phyloP scores from a whole-genome alignment of 1,140 invertebrate genomes.

The Zaprionus vittiger region DNA sequence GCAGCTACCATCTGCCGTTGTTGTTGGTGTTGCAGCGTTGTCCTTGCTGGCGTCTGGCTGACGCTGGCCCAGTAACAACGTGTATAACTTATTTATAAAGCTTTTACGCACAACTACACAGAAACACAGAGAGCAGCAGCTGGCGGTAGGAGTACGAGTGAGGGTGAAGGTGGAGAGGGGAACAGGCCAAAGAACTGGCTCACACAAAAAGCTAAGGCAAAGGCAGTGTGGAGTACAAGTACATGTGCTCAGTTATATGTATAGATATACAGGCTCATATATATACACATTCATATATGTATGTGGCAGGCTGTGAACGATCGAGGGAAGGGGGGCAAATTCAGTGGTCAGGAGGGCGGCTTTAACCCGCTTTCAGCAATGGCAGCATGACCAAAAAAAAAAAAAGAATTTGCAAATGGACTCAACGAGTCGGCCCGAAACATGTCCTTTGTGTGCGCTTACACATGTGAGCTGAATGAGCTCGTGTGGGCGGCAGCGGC shows the following conservation, averaged over 20 bases:
- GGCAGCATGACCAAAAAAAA: slow-evolving; percentile 45
- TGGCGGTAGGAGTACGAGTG: neutral
- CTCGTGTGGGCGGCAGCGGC: slow-evolving; percentile 1
- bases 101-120: slow-evolving; percentile 80
- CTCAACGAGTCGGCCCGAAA: slow-evolving; percentile 57
- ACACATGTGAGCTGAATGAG: slow-evolving; percentile 61
- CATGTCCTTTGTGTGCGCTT: slow-evolving; percentile 79
- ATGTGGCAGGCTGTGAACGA: neutral
- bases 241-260: slow-evolving; percentile 9
- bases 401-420: slow-evolving; percentile 70
- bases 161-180: slow-evolving; percentile 3
- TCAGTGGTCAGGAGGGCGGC: slow-evolving; percentile 28
- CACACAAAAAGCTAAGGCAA: slow-evolving; percentile 47
- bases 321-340: neutral
- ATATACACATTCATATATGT: slow-evolving; percentile 21
- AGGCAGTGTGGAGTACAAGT: slow-evolving; percentile 43
- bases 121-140: slow-evolving; percentile 20
- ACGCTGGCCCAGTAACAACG: slow-evolving; percentile 47
- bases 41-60: slow-evolving; percentile 42
- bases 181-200: slow-evolving; percentile 33
- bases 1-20: neutral
- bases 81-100: slow-evolving; percentile 81
- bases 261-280: slow-evolving; percentile 12
- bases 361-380: slow-evolving; percentile 75
- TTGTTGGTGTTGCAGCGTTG: slow-evolving; percentile 19